These are phyloP conservation scores for Archilochus colubris DNA, from an alignment of 2,113 vertebrate species.

Conservation along the genomic window DNA sequence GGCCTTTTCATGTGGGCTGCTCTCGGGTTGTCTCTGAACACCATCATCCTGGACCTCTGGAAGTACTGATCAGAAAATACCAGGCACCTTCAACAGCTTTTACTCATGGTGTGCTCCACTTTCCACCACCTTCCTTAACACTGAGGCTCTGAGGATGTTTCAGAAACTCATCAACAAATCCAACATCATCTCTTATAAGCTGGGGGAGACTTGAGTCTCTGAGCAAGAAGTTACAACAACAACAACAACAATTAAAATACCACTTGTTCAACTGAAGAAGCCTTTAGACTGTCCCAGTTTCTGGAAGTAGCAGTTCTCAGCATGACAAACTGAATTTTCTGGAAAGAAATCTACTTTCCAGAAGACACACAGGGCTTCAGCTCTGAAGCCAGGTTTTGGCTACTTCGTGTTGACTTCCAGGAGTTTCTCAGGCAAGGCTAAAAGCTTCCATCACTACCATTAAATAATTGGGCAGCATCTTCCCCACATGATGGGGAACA, in stretches of 20 bases:
- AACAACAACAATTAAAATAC: no score
- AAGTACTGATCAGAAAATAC: background rate
- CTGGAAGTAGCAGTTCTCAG: background rate
- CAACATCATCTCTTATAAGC: background rate
- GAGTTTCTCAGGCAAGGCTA: background rate
- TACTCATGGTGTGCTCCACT: accelerated
- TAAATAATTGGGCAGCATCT: background rate
- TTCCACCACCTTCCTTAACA: background rate
- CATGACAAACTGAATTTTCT: background rate
- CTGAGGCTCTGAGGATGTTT: background rate
- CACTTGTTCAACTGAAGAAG: background rate
- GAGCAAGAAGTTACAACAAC: background rate
- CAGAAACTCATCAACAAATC: background rate
- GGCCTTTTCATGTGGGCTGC: background rate
- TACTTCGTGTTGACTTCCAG: background rate
- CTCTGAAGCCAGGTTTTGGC: background rate
- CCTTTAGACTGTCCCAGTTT: background rate
- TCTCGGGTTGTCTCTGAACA: background rate
- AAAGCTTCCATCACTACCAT: background rate
- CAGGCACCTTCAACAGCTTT: background rate
- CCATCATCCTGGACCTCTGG: accelerated
- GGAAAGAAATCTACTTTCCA: background rate
- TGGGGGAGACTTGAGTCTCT: background rate
- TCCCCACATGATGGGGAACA: accelerated
- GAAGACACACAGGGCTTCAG: accelerated